These are phyloP conservation scores for Styela plicata DNA, from an alignment of 23 tunicate genomes.

Conservation along the genomic window DNA sequence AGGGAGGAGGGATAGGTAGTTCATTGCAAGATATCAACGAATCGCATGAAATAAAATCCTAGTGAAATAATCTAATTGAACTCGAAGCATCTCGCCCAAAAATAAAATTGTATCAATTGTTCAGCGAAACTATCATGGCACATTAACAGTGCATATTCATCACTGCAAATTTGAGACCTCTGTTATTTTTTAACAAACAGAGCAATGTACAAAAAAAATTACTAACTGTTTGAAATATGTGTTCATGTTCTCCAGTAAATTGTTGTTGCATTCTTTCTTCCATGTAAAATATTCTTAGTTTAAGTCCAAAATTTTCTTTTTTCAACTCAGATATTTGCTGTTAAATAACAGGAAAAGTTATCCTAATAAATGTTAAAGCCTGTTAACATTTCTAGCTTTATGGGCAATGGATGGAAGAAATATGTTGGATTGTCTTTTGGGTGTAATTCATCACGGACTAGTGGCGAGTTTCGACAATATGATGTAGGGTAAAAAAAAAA, in stretches of 20 bases:
- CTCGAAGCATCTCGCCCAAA: too few relatives aligned
- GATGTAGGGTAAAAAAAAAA: neutral
- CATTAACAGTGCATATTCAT: too few relatives aligned
- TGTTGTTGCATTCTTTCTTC: constrained; percentile 80
- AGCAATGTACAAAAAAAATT: neutral
- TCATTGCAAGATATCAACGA: too few relatives aligned
- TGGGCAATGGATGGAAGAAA: too few relatives aligned
- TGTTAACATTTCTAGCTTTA: too few relatives aligned
- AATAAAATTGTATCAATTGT: too few relatives aligned
- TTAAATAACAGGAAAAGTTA: neutral
- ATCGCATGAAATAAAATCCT: too few relatives aligned
- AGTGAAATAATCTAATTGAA: too few relatives aligned
- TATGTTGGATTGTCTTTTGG: neutral
- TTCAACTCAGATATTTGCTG: constrained; percentile 94
- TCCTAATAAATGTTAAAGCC: neutral
- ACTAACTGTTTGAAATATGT: constrained; percentile 65
- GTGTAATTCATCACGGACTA: neutral
- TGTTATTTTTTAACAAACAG: too few relatives aligned
- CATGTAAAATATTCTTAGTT: constrained; percentile 89
- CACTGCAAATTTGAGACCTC: too few relatives aligned
- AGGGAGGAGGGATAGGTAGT: too few relatives aligned
- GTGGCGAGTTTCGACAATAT: neutral
- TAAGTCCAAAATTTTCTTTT: constrained; percentile 85
- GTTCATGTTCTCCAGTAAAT: constrained; percentile 63
- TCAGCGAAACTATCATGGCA: too few relatives aligned